Base-by-base conservation (phyloP, 2,888 invertebrate species). In the Strigamia maritima region DNA sequence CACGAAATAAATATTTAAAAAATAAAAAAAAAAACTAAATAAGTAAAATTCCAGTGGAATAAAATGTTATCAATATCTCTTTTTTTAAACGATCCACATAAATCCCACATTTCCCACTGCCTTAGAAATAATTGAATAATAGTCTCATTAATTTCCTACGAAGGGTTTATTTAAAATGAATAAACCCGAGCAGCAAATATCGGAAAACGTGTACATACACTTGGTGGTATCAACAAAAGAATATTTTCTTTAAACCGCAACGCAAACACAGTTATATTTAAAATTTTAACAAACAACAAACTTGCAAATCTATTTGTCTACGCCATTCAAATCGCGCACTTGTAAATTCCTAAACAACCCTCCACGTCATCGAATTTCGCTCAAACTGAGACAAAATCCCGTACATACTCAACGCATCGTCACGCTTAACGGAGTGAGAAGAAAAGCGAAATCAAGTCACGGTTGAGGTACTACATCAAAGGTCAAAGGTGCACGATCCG, bases 381-480 rank as follows among this genome's bases (percentile, higher is more conserved):
- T 44, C 49, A 49, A 49, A 49, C 49, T 49, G 65, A 24, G 28
- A 65, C 65, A 65, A 65, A 31, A 65, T 65, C 65, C 65, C 65
- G 49, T 49, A 49, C 49, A 49, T 19, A 49, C 49, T 49, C 49
- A 26, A 26, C 65, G 24, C 65, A 65, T 65, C 65, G 65, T 65
- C 65, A 65, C 65, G 65, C 65, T 65, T 28, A 65, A 65, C 65
- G 65, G 16, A 65, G 26, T 65, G 65, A 24, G 65, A 65, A 65
- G 65, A 65, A 65, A 65, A 65, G 65, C 65, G 26, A 26, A 65
- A 65, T 65, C 65, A 65, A 24, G 65, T 65, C 28, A 65, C 65
- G 65, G 26, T 24, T 65, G 26, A 65, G 26, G 26, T 65, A 65
- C 26, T 10, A 26, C 65, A 65, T 65, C 24, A 65, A 10, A 65